phyloP scores from a whole-genome alignment of 2,113 vertebrate species.

The Sander lucioperca region DNA sequence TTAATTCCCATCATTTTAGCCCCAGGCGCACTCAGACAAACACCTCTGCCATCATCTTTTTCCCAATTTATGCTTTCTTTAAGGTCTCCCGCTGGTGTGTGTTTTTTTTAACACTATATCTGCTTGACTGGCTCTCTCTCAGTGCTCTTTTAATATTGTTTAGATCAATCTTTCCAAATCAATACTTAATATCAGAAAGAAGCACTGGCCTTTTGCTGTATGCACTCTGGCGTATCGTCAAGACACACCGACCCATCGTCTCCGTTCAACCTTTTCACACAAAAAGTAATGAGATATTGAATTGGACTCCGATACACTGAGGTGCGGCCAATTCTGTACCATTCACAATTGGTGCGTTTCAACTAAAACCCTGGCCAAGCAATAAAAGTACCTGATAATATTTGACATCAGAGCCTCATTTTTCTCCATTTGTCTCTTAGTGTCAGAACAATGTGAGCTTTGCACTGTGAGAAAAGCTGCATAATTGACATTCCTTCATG shows the following conservation, averaged over 20 bases:
- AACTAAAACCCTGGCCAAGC: constrained; percentile 23
- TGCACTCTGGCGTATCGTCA: constrained; percentile 72
- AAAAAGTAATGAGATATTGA: constrained; percentile 82
- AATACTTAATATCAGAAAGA: constrained; percentile 84
- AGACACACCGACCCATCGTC: constrained; percentile 67
- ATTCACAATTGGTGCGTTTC: constrained; percentile 32
- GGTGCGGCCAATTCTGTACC: constrained; percentile 43
- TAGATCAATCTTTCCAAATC: constrained; percentile 77
- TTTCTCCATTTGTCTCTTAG: constrained; percentile 64
- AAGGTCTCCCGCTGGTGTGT: constrained; percentile 4
- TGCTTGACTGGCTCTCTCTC: constrained; percentile 61
- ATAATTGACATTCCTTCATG: constrained; percentile 41
- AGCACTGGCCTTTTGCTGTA: constrained; percentile 75
- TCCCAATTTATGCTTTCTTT: neutral
- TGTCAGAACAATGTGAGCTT: constrained; percentile 32
- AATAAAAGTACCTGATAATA: constrained; percentile 54
- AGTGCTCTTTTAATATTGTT: constrained; percentile 71
- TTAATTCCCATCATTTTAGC: constrained; percentile 54
- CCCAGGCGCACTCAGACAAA: constrained; percentile 23
- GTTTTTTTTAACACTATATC: constrained; percentile 36
- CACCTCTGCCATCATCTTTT: neutral
- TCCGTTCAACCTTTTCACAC: constrained; percentile 77
- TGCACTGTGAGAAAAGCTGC: constrained; percentile 6
- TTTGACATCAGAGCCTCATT: constrained; percentile 62
- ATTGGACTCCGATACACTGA: constrained; percentile 63